These are phyloP conservation scores for Melanaphis sacchari DNA, from an alignment of 1,140 invertebrate species.

Conservation along the genomic window DNA sequence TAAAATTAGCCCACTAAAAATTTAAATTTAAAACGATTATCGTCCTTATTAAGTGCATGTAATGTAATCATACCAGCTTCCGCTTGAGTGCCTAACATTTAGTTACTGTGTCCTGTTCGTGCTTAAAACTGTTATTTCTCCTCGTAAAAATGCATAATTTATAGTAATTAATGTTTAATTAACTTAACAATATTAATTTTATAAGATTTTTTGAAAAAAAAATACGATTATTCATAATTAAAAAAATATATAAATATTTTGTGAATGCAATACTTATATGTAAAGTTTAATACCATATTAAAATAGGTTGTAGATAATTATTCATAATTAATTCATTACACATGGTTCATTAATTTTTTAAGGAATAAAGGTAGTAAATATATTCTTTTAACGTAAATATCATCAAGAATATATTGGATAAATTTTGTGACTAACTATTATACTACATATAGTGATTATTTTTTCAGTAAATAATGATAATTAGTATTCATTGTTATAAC, in stretches of 20 bases:
- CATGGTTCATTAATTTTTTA: not conserved
- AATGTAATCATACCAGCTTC: not conserved
- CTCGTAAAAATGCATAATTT: not conserved
- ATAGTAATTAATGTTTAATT: not conserved
- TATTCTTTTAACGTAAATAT: not conserved
- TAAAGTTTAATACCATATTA: not conserved
- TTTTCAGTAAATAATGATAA: not conserved
- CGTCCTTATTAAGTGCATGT: not conserved
- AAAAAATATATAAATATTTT: not conserved
- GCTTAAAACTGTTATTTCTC: not conserved
- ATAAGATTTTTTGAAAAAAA: not conserved
- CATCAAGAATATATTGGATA: not conserved
- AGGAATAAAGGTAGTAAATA: not conserved
- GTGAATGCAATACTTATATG: not conserved
- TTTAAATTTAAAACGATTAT: not conserved
- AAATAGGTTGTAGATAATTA: not conserved
- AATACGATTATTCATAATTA: not conserved
- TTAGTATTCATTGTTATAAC: not conserved
- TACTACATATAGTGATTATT: not conserved
- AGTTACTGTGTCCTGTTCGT: not conserved
- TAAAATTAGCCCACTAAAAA: not conserved
- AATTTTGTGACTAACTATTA: not conserved
- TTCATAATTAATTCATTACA: not conserved
- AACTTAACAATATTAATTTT: not conserved
- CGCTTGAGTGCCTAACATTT: not conserved